Percentiles rank a stretch among this genome's conserved stretches.
Evolutionary conservation across 2,113 vertebrate genomes (phyloP).

Genomic region (Prionailurus bengalensis): DNA sequence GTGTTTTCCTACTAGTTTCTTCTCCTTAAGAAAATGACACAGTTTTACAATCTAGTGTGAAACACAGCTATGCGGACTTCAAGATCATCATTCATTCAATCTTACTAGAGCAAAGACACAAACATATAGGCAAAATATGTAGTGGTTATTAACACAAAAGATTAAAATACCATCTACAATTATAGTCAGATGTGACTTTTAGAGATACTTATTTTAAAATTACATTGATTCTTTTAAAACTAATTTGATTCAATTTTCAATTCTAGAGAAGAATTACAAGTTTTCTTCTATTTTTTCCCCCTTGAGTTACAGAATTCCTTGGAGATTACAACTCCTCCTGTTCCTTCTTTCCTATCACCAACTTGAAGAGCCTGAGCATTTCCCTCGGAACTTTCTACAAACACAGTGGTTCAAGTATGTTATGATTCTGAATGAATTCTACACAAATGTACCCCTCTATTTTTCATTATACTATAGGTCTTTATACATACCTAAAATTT

Average conservation of each 20-base stretch:
- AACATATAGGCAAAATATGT: background rate
- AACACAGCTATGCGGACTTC: slow-evolving; percentile 5
- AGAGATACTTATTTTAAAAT: background rate
- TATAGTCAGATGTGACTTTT: slow-evolving; percentile 2
- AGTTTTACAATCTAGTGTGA: slow-evolving; percentile 10
- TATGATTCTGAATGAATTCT: slow-evolving; percentile 36
- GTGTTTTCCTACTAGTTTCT: slow-evolving; percentile 12
- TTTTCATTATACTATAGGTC: background rate
- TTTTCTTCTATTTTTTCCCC: background rate
- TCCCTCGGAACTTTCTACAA: slow-evolving; percentile 2
- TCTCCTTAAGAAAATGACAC: background rate
- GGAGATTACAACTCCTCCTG: background rate
- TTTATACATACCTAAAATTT: slow-evolving; percentile 39
- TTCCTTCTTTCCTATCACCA: slow-evolving; percentile 18
- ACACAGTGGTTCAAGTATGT: background rate
- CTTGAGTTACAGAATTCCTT: background rate
- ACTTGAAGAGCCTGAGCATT: slow-evolving; percentile 3
- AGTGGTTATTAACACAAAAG: background rate
- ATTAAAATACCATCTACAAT: background rate
- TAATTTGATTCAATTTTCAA: slow-evolving; percentile 38
- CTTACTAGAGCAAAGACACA: background rate
- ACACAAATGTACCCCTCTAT: background rate
- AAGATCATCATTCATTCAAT: slow-evolving; percentile 50
- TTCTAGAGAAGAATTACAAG: background rate
- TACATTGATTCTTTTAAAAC: background rate